Base-by-base conservation (phyloP, 1,140 invertebrate genomes). In the Archegozetes longisetosus region DNA sequence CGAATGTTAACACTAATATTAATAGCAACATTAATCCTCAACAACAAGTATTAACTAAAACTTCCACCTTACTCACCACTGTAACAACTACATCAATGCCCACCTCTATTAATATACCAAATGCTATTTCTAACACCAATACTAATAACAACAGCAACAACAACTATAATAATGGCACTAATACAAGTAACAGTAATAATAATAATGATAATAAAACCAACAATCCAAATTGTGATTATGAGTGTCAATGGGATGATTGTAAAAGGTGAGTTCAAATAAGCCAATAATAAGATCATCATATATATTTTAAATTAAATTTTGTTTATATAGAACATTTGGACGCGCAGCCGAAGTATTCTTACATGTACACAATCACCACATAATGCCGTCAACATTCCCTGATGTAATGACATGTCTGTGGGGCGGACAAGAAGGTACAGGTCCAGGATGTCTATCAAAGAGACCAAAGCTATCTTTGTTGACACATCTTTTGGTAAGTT, bases 181-280 rank as follows among this genome's bases (percentile, higher is more conserved):
- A 20, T 47, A 22, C 20, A 22, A 23, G 46, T 13, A 23, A 23
- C 20, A 20, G 1, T 52, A 13, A 22, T 23, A 52, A 52, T 23
- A 22, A 53, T 6, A n/a, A 20, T 48, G 40, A n/a, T 20, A n/a
- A 22, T 29, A 23, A 27, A 29, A 51, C 64, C 3, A 28, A 29
- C 3, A 32, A 20, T 22, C 24, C 63, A 59, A 62, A 67, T 13
- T 56, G 66, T 52, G 66, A 72, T 25, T 91, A 82, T 71, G 76
- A 92, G 3, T 94, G 91, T 67, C 89, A 94, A 69, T 94, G 90
- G 90, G 79, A 84, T 59, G 86, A 86, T 17, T 95, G 91, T 76
- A 79, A 81, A 62, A 80, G 80, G 83, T 86, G 75, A 76, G 69
- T 69, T 24, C 49, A 48, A 40, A 58, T 29, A 32, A 49, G 22